These are phyloP conservation scores for Muscicapa striata DNA, from an alignment of 2,797 vertebrate genomes.

Conservation along the genomic window DNA sequence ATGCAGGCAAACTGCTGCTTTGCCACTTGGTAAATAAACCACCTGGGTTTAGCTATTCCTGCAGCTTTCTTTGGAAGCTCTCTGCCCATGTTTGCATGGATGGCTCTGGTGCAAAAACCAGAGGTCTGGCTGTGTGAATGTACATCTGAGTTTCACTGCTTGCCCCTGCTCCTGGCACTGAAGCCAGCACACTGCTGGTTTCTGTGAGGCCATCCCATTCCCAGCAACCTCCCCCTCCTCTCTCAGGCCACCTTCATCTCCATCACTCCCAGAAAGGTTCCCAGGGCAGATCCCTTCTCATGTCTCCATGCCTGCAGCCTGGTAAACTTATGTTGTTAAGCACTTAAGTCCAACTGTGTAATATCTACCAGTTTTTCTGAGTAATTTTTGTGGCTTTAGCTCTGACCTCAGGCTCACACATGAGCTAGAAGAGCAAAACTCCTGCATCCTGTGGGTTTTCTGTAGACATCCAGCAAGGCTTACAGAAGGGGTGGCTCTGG, in stretches of 20 bases:
- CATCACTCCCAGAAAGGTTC: not conserved
- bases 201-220: not conserved
- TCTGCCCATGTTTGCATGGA: not conserved
- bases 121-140: not conserved
- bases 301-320: not conserved
- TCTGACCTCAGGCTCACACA: not conserved
- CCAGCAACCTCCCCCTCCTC: not conserved
- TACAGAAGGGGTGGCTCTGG: not conserved
- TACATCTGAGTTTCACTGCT: not conserved
- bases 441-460: not conserved
- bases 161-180: no score
- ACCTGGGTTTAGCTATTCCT: not conserved
- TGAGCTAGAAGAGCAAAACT: not conserved
- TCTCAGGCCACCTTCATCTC: not conserved
- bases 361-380: not conserved
- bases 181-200: not conserved
- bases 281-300: not conserved
- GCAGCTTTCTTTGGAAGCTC: not conserved
- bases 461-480: not conserved
- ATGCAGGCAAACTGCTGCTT: not conserved
- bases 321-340: not conserved
- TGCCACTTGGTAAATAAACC: not conserved
- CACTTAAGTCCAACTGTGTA: not conserved
- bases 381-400: not conserved
- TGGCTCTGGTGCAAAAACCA: not conserved